phyloP scores from a whole-genome alignment of 2,888 invertebrate genomes.

The Nezara viridula region DNA sequence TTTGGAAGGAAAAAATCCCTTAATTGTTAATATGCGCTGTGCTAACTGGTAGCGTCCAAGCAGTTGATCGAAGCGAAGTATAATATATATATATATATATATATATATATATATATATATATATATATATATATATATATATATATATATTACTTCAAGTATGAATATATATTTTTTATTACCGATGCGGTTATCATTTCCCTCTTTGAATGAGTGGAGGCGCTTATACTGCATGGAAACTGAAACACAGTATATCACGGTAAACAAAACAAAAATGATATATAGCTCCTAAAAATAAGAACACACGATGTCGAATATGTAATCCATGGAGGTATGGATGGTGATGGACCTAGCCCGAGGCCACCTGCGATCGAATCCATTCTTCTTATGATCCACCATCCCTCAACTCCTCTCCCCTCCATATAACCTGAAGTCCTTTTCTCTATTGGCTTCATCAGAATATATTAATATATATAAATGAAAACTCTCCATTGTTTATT shows the following conservation, averaged over 20 bases:
- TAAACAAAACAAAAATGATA: not conserved
- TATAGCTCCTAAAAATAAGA: not conserved
- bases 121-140: too few relatives aligned
- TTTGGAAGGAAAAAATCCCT: too few relatives aligned
- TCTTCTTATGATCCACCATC: not conserved
- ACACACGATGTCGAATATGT: not conserved
- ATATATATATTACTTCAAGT: too few relatives aligned
- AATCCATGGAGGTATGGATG: slow-evolving; percentile 4
- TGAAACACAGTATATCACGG: not conserved
- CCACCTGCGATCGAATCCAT: not conserved
- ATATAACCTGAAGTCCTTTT: not conserved
- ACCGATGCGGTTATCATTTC: not conserved
- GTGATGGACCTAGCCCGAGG: not conserved
- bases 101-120: too few relatives aligned
- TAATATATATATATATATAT: too few relatives aligned
- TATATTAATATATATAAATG: not conserved
- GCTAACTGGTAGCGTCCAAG: too few relatives aligned
- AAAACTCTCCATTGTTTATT: not conserved
- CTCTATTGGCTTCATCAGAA: not conserved
- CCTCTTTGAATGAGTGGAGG: not conserved
- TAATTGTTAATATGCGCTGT: too few relatives aligned
- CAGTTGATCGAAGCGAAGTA: too few relatives aligned
- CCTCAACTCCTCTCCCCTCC: not conserved
- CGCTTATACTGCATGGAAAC: not conserved
- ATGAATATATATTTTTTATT: not conserved